phyloP scores from a whole-genome alignment of 2,113 vertebrate genomes.

The Canis aureus region DNA sequence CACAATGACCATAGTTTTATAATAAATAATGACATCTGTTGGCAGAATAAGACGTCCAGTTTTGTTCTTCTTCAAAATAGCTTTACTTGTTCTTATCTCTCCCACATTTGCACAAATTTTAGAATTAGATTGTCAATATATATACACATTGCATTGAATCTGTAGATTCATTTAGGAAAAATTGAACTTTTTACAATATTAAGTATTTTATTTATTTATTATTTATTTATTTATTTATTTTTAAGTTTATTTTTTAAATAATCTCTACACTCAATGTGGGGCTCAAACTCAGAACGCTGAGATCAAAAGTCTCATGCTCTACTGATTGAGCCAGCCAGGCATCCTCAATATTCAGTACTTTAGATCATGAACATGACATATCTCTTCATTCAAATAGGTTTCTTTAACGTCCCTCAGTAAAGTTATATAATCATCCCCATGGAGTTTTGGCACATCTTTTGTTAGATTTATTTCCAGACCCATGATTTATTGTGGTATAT shows the following conservation, averaged over 20 bases:
- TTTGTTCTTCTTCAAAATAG: neutral
- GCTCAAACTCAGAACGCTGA: neutral
- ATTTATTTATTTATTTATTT: neutral
- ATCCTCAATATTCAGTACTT: neutral
- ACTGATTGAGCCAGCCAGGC: neutral
- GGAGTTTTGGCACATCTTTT: neutral
- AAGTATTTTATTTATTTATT: neutral
- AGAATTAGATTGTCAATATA: neutral
- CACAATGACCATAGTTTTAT: neutral
- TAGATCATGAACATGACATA: neutral
- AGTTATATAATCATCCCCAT: neutral
- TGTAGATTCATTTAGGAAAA: neutral
- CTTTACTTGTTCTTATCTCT: neutral
- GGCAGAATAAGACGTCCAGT: neutral
- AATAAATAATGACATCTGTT: slow-evolving; percentile 20
- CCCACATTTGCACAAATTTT: neutral
- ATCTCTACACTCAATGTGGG: neutral
- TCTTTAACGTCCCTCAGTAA: neutral
- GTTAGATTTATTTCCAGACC: neutral
- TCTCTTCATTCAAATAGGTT: neutral
- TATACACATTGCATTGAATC: neutral
- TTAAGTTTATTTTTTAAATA: neutral
- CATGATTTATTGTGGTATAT: neutral
- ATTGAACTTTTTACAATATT: neutral
- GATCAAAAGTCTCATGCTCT: neutral